These are phyloP conservation scores for Dromaius novaehollandiae DNA, from an alignment of 2,113 vertebrate species.

Conservation along the genomic window DNA sequence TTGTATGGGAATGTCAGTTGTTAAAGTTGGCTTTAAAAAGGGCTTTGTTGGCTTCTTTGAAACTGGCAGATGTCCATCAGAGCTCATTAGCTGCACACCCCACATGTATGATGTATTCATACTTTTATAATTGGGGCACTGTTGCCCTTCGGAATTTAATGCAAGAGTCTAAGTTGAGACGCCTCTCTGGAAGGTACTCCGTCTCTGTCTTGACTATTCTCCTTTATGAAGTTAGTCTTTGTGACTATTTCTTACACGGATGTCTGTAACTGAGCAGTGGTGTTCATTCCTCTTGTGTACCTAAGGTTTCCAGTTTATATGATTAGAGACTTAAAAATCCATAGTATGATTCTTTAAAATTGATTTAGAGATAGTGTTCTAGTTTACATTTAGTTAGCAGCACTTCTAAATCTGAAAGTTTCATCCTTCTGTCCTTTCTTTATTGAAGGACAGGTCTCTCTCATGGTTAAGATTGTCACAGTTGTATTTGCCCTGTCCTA, in stretches of 20 bases:
- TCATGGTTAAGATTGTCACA: not conserved
- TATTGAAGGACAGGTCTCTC: not conserved
- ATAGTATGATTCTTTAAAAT: not conserved
- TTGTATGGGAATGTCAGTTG: not conserved
- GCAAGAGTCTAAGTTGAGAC: not conserved
- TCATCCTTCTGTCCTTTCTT: not conserved
- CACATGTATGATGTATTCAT: not conserved
- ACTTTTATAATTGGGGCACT: not conserved
- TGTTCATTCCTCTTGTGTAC: not conserved
- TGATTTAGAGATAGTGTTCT: not conserved
- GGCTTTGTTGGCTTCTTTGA: not conserved
- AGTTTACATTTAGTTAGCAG: not conserved
- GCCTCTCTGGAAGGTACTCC: not conserved
- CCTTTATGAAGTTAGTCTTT: not conserved
- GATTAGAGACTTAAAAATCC: not conserved
- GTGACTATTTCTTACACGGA: not conserved
- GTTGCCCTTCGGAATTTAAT: not conserved
- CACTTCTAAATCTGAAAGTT: not conserved
- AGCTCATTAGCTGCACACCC: not conserved
- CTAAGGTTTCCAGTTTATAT: not conserved
- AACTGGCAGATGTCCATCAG: fast-evolving
- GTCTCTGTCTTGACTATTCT: not conserved
- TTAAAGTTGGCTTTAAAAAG: not conserved
- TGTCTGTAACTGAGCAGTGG: not conserved
- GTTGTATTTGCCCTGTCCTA: not conserved